These are phyloP conservation scores for Lineus longissimus DNA, from an alignment of 1,140 invertebrate genomes.

Conservation along the genomic window DNA sequence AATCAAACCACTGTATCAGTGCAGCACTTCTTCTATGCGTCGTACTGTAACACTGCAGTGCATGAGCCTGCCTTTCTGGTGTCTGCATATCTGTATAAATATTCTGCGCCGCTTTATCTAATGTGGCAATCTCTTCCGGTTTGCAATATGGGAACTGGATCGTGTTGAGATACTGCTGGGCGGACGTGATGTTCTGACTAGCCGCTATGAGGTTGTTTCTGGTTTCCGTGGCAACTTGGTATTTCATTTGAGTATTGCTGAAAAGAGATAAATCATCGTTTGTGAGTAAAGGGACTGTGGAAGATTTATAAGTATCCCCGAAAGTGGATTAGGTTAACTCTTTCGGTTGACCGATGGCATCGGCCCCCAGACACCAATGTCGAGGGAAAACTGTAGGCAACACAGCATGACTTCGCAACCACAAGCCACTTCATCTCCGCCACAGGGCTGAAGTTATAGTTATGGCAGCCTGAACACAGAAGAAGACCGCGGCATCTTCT, in stretches of 20 bases:
- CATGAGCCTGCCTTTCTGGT: constrained; percentile 56
- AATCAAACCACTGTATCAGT: constrained; percentile 62
- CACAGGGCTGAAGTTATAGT: too few relatives aligned
- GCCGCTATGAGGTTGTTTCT: constrained; percentile 62
- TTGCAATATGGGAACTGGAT: constrained; percentile 64
- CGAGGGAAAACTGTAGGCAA: too few relatives aligned
- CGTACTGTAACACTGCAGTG: constrained; percentile 55
- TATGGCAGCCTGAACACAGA: too few relatives aligned
- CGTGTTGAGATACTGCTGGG: constrained; percentile 59
- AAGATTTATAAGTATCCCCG: constrained; percentile 18
- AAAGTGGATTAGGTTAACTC: constrained; percentile 36
- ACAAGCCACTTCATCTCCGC: too few relatives aligned
- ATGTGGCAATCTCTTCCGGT: constrained; percentile 57
- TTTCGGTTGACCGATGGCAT: too few relatives aligned
- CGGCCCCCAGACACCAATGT: too few relatives aligned
- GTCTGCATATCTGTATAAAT: constrained; percentile 62
- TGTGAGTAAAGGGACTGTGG: too few relatives aligned
- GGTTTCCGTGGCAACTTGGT: constrained; percentile 57
- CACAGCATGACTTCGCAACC: too few relatives aligned
- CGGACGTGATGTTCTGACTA: constrained; percentile 58
- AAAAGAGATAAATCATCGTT: constrained; percentile 16
- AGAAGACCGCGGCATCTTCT: too few relatives aligned
- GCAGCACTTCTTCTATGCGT: constrained; percentile 58
- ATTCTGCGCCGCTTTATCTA: constrained; percentile 58
- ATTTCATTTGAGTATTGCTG: constrained; percentile 49